Evolutionary conservation across 2,888 invertebrate genomes (phyloP), one percentile per base, ranked within the genome.

Genomic region (Lutraria lutraria): DNA sequence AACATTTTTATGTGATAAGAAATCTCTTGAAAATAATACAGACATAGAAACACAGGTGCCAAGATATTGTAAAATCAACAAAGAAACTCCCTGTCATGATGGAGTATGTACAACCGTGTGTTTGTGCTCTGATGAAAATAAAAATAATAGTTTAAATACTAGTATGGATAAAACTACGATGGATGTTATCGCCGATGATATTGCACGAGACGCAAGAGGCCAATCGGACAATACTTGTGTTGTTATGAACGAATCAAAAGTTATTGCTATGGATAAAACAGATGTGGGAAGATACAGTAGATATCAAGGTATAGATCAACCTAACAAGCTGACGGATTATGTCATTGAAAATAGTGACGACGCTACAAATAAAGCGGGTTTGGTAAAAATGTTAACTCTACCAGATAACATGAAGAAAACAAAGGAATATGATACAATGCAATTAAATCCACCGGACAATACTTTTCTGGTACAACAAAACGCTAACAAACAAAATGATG

Each of bases 1-100:
- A 54, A 16, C 34, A 60, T 56, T n/a, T 25, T n/a, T 83, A 79
- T 60, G 15, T 83, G 83, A 83, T 83, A 83, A n/a, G 60, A 83
- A 56, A 52, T 52, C 29, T 31, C 53, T 34, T 4, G 52, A 83
- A 87, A 80, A 79, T 83, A 80, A 43, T 53, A 53, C 82, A 83
- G 63, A 83, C 25, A 34, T 54, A 83, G 52, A 80, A 60, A 34
- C 34, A 80, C 87, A 83, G 87, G 80, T 85, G 85, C 34, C 76
- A 60, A 56, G 60, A 15, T 60, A 80, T 25, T 29, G 80, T 60
- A 60, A 80, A 60, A 85, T 80, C 15, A 85, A 85, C 85, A 85
- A 85, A 85, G 85, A 80, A 79, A 43, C 43, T 80, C 80, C 60
- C 80, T 76, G 34, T 34, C 2, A 1, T 34, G 31, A 76, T n/a